Base-by-base conservation (phyloP, 2,888 invertebrate species). In the Coenonympha arcania region DNA sequence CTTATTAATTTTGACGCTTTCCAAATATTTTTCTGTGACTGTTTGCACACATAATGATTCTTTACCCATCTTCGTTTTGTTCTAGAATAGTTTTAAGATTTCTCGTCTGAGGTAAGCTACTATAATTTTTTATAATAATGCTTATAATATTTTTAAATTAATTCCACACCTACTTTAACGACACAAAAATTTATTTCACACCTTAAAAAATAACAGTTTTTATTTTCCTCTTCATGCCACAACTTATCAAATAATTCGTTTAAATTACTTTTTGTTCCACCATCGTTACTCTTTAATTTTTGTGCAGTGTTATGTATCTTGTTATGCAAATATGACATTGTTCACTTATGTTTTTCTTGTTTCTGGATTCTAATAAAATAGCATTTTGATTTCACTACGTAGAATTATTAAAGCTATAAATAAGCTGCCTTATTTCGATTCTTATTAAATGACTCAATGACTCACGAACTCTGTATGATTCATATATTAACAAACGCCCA, bases 11-110 rank as follows among this genome's bases (percentile, higher is more conserved):
- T 44, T 26, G 50, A 54, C 51, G 55, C 48, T 58, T 49, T 46
- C 51, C 31, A 55, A 48, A 47, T 50, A 52, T 60, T 56, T 50
- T 54, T 46, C 59, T 51, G 50, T 44, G 49, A 50, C 37, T 36
- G 34, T 44, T 20, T 20, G 13, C 13, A 31, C 5, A 45, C 6
- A 24, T 19, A 2, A 40, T 22, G 20, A 43, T 34, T 9, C 34
- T 42, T 39, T 34, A 44, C 31, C 52, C 55, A 57, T 57, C 36
- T 42, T 53, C 9, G 30, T 16, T 4, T 20, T 43, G 11, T 11
- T n/a, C 19, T 8, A 30, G 41, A 30, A 8, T 5, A 30, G 19
- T 19, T 30, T 5, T 6, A 16, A 15, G 5, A 15, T 24, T 18
- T 30, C 4, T 8, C 5, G 11, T 41, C 19, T 13, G 1, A 13